Conservation (phyloP, 2,113 vertebrate species). For the Phyllostomus discolor region DNA sequence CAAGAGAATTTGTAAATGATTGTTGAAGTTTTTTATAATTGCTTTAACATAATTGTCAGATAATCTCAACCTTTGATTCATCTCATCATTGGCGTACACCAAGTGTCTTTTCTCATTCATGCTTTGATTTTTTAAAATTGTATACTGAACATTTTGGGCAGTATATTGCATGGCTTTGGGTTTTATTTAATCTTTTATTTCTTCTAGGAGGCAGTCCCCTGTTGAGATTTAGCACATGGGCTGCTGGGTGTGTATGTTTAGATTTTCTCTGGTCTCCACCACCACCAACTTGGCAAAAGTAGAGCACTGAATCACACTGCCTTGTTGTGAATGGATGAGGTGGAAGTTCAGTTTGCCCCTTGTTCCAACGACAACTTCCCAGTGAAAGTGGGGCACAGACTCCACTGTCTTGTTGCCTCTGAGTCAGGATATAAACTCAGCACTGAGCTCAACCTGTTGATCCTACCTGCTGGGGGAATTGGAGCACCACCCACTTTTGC, state of each 20-base stretch:
- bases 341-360: not conserved
- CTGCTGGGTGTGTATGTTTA: not conserved
- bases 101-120: not conserved
- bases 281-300: not conserved
- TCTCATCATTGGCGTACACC: not conserved
- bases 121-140: not conserved
- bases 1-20: not conserved
- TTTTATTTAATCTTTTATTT: not conserved
- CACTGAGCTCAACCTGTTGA: not conserved
- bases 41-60: not conserved
- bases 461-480: not conserved
- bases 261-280: not conserved
- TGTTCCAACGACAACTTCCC: not conserved
- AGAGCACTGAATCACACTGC: not conserved
- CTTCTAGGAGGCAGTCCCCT: not conserved
- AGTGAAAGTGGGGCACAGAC: not conserved
- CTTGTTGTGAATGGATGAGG: not conserved
- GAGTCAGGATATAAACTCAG: not conserved
- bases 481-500: not conserved
- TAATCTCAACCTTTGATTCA: constrained; percentile 11
- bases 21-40: not conserved
- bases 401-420: not conserved
- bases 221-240: not conserved
- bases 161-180: not conserved
- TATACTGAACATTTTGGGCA: not conserved